phyloP scores from a whole-genome alignment of 2,113 vertebrate species.

The Seriola rivoliana region DNA sequence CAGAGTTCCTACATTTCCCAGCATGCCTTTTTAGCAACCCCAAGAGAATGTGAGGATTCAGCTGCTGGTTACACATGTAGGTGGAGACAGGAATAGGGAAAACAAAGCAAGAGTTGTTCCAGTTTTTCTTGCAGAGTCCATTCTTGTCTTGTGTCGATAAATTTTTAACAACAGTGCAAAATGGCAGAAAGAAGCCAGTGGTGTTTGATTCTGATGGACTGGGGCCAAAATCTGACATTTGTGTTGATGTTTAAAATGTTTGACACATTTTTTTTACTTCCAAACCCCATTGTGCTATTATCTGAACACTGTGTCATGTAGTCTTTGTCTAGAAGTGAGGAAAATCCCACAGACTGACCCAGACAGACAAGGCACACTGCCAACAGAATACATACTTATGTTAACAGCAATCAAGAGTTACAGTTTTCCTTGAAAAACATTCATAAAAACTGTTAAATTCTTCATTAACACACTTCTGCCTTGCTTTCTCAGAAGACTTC shows the following conservation, averaged over 20 bases:
- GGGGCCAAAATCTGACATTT: background rate
- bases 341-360: background rate
- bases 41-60: conserved; percentile 46
- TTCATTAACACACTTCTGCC: background rate
- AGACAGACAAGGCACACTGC: too few species aligned
- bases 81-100: conserved; percentile 64
- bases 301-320: background rate
- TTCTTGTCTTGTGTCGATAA: background rate
- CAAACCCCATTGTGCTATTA: background rate
- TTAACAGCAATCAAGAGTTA: too few species aligned
- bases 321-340: background rate
- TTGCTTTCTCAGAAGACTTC: background rate
- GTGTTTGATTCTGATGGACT: background rate
- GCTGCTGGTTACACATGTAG: conserved; percentile 45
- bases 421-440: too few species aligned
- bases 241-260: background rate
- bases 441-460: too few species aligned
- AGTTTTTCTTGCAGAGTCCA: background rate
- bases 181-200: background rate
- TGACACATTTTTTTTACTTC: background rate
- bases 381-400: too few species aligned
- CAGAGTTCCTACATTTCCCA: conserved; percentile 61
- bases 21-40: conserved; percentile 55
- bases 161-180: background rate
- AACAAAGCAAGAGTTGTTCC: conserved; percentile 24